Evolutionary conservation across 2,888 invertebrate species (phyloP).

Genomic region (Drosophila mercatorum): DNA sequence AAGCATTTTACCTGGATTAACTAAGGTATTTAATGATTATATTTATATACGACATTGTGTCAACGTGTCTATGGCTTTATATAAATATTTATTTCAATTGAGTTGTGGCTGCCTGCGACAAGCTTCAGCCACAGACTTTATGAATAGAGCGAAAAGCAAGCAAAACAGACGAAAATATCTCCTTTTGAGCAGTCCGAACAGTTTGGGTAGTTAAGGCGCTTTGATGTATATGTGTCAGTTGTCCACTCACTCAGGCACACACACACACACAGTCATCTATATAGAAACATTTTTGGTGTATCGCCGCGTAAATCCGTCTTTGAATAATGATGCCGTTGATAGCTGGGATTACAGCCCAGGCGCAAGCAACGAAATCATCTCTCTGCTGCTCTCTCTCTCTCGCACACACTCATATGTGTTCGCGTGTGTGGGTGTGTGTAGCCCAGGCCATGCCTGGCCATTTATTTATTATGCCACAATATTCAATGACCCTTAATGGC

Average conservation of each 20-base stretch:
- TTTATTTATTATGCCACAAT: conserved; percentile 80
- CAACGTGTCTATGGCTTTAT: not conserved
- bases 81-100: conserved; percentile 14
- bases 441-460: conserved; percentile 38
- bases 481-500: conserved; percentile 82
- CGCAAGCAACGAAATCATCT: conserved; percentile 29
- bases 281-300: conserved; percentile 47
- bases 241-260: conserved; percentile 16
- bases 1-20: not conserved
- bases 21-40: not conserved
- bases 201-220: conserved; percentile 61
- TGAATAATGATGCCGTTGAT: conserved; percentile 81
- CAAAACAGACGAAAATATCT: conserved; percentile 43
- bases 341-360: conserved; percentile 67
- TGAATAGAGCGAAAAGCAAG: not conserved
- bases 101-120: not conserved
- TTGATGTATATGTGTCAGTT: conserved; percentile 69
- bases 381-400: conserved; percentile 2
- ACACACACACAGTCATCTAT: conserved; percentile 11
- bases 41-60: not conserved
- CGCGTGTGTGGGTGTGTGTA: conserved; percentile 21
- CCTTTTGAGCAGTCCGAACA: conserved; percentile 62
- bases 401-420: conserved; percentile 9
- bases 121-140: not conserved
- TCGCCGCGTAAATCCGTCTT: conserved; percentile 73